Base-by-base conservation (phyloP, 2,888 invertebrate genomes). In the Petrolisthes manimaculis region DNA sequence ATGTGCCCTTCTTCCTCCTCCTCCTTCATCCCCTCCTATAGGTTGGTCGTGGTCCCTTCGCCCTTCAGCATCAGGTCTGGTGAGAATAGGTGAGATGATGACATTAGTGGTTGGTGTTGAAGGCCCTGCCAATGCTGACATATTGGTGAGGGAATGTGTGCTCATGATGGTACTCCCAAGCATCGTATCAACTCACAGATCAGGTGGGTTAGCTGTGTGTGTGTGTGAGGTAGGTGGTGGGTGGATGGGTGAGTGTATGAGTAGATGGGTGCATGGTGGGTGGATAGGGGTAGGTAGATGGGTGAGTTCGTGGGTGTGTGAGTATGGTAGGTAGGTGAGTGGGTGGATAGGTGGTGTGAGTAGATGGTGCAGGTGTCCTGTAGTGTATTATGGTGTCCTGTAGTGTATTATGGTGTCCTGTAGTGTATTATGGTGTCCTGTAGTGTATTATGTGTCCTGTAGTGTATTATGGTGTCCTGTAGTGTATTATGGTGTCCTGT, bases 61-160 rank as follows among this genome's bases (percentile, higher is more conserved):
- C 96, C 0, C 95, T 4, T 95, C 95, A 85, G 96, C 96, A 0
- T 95, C 95, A 91, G 96, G 96, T 0, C 94, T 96, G 69, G 95
- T 97, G 8, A 96, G 96, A 93, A 96, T 97, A 91, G 96, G 97
- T 84, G 96, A 96, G 93, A 94, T 94, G 0, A 96, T 97, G 96
- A 96, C 96, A 0, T 93, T 96, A 89, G 96, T 96, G 3, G 96
- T 97, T 6, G 95, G 96, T 0, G 96, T 96, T 2, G 96, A 95
- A 86, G 96, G 96, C 0, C 96, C 96, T 92, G 95, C 96, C 84
- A 96, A 95, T 4, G 96, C 96, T 92, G 96, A 96, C 93, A 94
- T 97, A 79, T 95, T 94, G 92, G 96, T 96, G 0, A 94, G 95
- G 92, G 96, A 96, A 92, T 97, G 96, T 92, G 93, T 95, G 97